Evolutionary conservation across 2,888 invertebrate genomes (phyloP).

Genomic region (Adineta ricciae): DNA sequence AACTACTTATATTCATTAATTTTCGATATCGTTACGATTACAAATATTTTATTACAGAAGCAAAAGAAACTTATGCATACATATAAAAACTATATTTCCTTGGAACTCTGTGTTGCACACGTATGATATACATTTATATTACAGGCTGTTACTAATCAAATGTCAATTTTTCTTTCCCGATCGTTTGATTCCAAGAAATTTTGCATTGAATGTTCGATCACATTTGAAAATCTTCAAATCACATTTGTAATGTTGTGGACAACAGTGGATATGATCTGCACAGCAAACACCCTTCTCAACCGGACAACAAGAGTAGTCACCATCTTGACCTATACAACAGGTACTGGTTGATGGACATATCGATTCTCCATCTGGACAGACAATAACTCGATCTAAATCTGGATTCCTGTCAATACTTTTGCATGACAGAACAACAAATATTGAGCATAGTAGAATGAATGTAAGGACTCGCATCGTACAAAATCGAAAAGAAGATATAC

Average conservation of each 20-base stretch:
- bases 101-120: too few species aligned
- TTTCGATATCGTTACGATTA: too few species aligned
- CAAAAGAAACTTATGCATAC: too few species aligned
- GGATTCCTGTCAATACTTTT: not conserved
- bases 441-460: not conserved
- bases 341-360: not conserved
- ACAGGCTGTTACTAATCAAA: not conserved
- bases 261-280: constrained; percentile 2
- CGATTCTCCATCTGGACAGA: not conserved
- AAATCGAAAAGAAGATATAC: not conserved
- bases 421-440: not conserved
- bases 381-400: not conserved
- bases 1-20: too few species aligned
- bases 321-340: not conserved
- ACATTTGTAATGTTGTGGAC: constrained; percentile 19
- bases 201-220: not conserved
- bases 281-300: not conserved
- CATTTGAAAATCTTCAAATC: constrained; percentile 1
- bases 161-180: not conserved
- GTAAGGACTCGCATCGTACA: not conserved
- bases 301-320: not conserved
- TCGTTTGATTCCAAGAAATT: not conserved
- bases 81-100: too few species aligned
- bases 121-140: too few species aligned
- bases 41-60: too few species aligned